Percentiles rank a stretch among this genome's conserved stretches.
phyloP scores from a whole-genome alignment of 1,140 invertebrate genomes.

The Berghia stephanieae region DNA sequence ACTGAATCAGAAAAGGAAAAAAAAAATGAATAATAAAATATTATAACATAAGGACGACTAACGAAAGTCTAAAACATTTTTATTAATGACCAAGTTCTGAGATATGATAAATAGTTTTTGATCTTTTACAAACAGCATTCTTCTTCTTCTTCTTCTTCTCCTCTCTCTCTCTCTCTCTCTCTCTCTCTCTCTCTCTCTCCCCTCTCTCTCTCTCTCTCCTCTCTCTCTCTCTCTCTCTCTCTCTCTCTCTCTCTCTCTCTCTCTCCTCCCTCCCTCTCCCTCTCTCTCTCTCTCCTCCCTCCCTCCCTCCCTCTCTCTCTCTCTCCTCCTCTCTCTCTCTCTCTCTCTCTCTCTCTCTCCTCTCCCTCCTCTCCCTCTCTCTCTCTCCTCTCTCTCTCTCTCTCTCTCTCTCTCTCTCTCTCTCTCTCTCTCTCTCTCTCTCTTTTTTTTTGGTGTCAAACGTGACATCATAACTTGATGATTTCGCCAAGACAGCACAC shows the following conservation, averaged over 20 bases:
- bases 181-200: conserved; percentile 39
- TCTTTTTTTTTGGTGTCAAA: not conserved
- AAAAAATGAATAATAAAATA: too few species aligned
- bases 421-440: not conserved
- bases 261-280: conserved; percentile 1
- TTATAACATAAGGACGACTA: too few species aligned
- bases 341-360: not conserved
- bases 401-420: not conserved
- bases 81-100: too few species aligned
- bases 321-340: not conserved
- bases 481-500: not conserved
- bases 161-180: conserved; percentile 35
- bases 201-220: conserved; percentile 17
- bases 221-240: not conserved
- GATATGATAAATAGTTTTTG: too few species aligned
- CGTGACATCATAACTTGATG: not conserved
- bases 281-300: not conserved
- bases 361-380: not conserved
- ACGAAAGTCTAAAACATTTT: too few species aligned
- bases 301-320: not conserved
- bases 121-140: not conserved
- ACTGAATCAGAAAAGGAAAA: too few species aligned
- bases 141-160: conserved; percentile 4
- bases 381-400: not conserved
- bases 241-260: not conserved